Conservation (phyloP, 2,113 vertebrate genomes). For the Tautogolabrus adspersus region DNA sequence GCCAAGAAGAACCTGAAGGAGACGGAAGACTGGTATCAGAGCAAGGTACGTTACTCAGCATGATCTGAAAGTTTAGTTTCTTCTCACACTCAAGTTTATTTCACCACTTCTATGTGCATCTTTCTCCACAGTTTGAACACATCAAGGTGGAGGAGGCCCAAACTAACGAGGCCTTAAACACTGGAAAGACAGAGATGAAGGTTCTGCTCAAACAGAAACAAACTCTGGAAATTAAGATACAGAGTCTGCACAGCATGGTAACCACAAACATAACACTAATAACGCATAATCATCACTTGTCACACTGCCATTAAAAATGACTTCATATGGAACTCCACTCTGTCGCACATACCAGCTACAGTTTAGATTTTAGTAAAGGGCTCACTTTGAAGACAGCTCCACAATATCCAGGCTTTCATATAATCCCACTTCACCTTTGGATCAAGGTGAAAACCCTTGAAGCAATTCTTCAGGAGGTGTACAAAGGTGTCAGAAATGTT, state of each 20-base stretch:
- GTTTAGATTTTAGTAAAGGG: too few species aligned
- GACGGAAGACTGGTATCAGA: constrained; percentile 81
- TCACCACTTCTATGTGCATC: not conserved
- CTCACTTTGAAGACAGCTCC: too few species aligned
- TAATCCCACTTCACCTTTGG: too few species aligned
- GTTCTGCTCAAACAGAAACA: constrained; percentile 71
- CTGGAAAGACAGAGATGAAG: constrained; percentile 65
- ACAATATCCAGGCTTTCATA: too few species aligned
- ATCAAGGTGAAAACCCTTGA: not conserved
- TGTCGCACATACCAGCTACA: not conserved
- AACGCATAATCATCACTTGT: not conserved
- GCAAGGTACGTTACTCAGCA: constrained; percentile 63
- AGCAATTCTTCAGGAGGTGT: not conserved
- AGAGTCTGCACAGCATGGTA: constrained; percentile 74
- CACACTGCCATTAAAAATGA: too few species aligned
- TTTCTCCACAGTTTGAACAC: constrained; percentile 75
- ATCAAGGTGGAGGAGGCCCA: constrained; percentile 76
- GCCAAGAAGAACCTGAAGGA: constrained; percentile 84
- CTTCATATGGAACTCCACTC: not conserved
- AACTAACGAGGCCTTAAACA: constrained; percentile 72
- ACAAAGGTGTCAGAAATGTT: not conserved
- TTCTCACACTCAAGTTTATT: not conserved
- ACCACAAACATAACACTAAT: not conserved
- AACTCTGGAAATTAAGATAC: constrained; percentile 75
- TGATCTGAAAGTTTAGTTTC: not conserved